Evolutionary conservation across 2,888 invertebrate genomes (phyloP).

Genomic region (Tinea semifulvella): DNA sequence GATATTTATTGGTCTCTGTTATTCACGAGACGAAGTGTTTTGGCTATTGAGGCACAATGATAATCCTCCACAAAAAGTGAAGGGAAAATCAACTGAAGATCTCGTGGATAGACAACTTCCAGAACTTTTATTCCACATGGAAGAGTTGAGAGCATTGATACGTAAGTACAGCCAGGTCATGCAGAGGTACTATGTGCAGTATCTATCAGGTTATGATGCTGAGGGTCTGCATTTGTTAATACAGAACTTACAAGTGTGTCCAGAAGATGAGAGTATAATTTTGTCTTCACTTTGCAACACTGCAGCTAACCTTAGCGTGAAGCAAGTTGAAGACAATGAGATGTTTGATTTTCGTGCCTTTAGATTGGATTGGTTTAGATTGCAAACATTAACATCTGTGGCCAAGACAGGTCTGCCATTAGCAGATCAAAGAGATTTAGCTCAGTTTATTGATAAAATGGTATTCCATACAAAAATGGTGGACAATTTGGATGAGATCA

Average conservation of each 20-base stretch:
- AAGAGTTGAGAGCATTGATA: conserved; percentile 93
- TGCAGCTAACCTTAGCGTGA: conserved; percentile 85
- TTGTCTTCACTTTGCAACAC: conserved; percentile 91
- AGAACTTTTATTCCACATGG: conserved; percentile 97
- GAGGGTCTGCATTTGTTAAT: conserved; percentile 87
- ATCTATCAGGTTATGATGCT: conserved; percentile 95
- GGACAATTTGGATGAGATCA: conserved; percentile 95
- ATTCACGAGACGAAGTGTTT: conserved; percentile 95
- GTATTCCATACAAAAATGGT: conserved; percentile 98
- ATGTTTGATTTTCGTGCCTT: conserved; percentile 95
- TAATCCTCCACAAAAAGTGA: conserved; percentile 91
- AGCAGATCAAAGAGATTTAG: conserved; percentile 85
- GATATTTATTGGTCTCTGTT: conserved; percentile 95
- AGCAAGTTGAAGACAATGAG: conserved; percentile 97
- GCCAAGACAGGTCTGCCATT: conserved; percentile 82
- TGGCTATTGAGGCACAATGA: conserved; percentile 97
- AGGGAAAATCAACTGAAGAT: conserved; percentile 90
- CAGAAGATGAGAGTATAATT: conserved; percentile 95
- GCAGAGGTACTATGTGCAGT: conserved; percentile 97
- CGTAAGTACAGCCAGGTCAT: conserved; percentile 97
- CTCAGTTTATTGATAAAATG: conserved; percentile 92
- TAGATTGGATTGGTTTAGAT: conserved; percentile 95
- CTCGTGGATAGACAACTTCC: conserved; percentile 95
- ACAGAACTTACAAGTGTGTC: conserved; percentile 83
- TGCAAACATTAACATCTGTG: conserved; percentile 93